phyloP scores from a whole-genome alignment of 2,888 invertebrate species.

The Pammene aurita region DNA sequence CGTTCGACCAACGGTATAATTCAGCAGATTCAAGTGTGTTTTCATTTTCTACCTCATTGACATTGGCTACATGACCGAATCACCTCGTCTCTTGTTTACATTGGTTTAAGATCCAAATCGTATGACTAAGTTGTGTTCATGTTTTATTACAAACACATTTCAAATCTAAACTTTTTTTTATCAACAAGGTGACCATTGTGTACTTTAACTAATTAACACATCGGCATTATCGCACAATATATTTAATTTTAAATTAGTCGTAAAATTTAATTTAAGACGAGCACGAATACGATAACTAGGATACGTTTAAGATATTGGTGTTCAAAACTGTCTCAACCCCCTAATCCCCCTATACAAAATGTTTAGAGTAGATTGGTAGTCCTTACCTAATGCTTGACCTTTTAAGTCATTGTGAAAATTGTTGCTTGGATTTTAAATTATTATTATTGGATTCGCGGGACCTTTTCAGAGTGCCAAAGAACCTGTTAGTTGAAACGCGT shows the following conservation, averaged over 20 bases:
- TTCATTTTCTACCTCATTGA: no score
- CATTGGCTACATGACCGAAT: no score
- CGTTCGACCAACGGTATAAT: no score
- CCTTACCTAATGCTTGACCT: background rate
- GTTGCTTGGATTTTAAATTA: background rate
- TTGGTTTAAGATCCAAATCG: no score
- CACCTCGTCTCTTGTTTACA: background rate
- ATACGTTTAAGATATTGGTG: constrained; percentile 1
- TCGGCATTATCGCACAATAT: constrained; percentile 29
- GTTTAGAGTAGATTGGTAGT: constrained; percentile 13
- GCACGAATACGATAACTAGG: constrained; percentile 7
- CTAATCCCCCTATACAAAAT: constrained; percentile 3
- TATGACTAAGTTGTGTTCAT: background rate
- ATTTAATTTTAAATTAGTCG: constrained; percentile 18
- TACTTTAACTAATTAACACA: constrained; percentile 20
- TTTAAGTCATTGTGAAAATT: background rate
- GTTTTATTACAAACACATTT: background rate
- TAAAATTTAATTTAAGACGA: constrained; percentile 11
- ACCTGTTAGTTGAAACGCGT: background rate
- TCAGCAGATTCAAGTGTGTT: no score
- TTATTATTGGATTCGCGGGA: no score
- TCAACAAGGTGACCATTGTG: constrained; percentile 19
- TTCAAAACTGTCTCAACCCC: background rate
- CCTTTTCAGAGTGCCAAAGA: background rate
- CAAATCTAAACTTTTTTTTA: constrained; percentile 4